Base-by-base conservation (phyloP, 2,797 vertebrate species). In the Takifugu rubripes region DNA sequence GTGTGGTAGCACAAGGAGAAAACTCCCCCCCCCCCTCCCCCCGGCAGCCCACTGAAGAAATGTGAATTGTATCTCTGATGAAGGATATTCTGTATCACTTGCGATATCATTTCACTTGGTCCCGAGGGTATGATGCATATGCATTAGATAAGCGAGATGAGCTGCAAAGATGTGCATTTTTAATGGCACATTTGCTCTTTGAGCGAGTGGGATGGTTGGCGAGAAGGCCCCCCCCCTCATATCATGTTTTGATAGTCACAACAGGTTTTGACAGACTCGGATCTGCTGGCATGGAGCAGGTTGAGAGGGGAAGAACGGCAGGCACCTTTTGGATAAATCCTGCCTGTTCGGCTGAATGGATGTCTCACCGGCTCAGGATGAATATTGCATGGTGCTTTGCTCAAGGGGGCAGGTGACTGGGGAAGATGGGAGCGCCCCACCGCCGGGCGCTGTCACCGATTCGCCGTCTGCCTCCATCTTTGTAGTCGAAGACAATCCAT, bases 121-220 rank as follows among this genome's bases (percentile, higher is more conserved):
- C 90, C 87, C 79, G 74, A 71, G 88, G 87, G 88, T 88, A 77
- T 85, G 76, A 88, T 92, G 84, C 88, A 90, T 90, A 91, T 91
- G 90, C 88, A 91, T 89, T 79, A 90, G 84, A 77, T 87, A 88
- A 88, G 86, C 53, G 67, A 76, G 81, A 87, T 80, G 84, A 89
- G 82, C 83, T 77, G 78, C 78, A 85, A 82, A 85, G 84, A 82
- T 84, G 75, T 90, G 88, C 86, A 89, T 91, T 87, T 90, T 91
- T 91, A 87, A 92, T 91, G 81, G 79, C 2, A 70, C 85, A 85
- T 91, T 92, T 89, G 88, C 87, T 90, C 76, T 84, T 74, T 72
- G 85, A 87, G 84, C 73, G 79, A 90, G 84, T 83, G 79, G 84
- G 82, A 88, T 83, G 68, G 71, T 77, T 73, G 79, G 79, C 7